Percentiles rank a stretch among this genome's conserved stretches.
These are phyloP conservation scores for Urocitellus parryii DNA, from an alignment of 2,113 vertebrate genomes.

Conservation along the genomic window DNA sequence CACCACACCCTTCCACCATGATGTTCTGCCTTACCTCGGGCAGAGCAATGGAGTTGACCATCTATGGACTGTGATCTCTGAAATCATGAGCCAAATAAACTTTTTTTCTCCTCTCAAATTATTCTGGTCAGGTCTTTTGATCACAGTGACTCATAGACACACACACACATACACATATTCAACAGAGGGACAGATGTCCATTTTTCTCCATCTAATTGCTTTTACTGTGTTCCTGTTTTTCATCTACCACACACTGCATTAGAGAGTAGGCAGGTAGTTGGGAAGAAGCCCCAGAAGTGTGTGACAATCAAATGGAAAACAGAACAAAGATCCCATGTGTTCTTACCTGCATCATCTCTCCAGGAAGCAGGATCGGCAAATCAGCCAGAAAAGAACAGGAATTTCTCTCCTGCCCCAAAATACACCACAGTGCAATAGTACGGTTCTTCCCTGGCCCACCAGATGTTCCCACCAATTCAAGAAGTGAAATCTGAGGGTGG, in stretches of 20 bases:
- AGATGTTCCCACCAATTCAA: background rate
- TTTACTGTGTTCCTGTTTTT: background rate
- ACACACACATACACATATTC: background rate
- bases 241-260: too few species aligned
- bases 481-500: background rate
- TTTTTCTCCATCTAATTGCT: background rate
- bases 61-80: too few species aligned
- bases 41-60: too few species aligned
- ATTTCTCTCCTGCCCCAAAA: background rate
- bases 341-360: background rate
- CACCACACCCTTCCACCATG: too few species aligned
- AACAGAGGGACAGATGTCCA: too few species aligned
- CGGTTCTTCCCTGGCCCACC: background rate
- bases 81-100: too few species aligned
- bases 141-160: too few species aligned
- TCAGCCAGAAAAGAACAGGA: background rate
- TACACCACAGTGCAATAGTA: background rate
- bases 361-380: background rate
- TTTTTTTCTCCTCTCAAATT: too few species aligned
- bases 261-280: background rate
- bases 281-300: too few species aligned
- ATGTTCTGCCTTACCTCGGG: too few species aligned
- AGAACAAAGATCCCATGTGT: background rate
- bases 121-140: too few species aligned
- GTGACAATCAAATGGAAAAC: background rate